Evolutionary conservation across 1,140 invertebrate species (phyloP), one percentile per base, ranked within the genome.

Genomic region (Pseudomyrmex pallidus): DNA sequence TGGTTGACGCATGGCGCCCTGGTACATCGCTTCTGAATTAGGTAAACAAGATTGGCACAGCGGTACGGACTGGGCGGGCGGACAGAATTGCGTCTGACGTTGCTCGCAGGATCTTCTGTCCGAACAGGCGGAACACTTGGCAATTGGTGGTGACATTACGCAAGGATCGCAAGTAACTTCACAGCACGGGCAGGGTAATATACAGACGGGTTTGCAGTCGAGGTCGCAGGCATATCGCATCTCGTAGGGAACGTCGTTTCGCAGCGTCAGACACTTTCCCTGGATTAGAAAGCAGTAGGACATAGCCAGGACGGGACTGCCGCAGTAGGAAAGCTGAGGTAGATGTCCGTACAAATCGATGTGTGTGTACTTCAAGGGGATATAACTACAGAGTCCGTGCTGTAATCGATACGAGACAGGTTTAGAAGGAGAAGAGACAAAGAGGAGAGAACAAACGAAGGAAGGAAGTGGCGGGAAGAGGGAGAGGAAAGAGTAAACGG

Each of bases 341-440:
- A 90, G 44, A 46, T 92, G 90, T 13, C 86, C 87, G 48, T 52
- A 77, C 25, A 93, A 89, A 72, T 94, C 93, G 77, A 94, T 90
- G 85, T 93, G 91, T 78, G 93, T 92, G 87, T 92, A 94, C 66
- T 93, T 94, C 68, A 94, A 76, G 15, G 93, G 93, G 0, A 85
- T 83, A 73, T 87, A 87, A 80, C 92, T 93, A 82, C 89, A 91
- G n/a, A 89, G 82, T 17, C 92, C 92, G 74, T 94, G 92, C 93
- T 94, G 86, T 13, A 89, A 89, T 89, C 74, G 83, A 89, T 89
- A 88, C 52, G 35, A 72, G 61, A 17, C 57, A 50, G 20, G 50
- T 80, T 22, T 48, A 44, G 25, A 12, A 25, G 35, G 35, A 35
- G 44, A 20, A n/a, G 5, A 22, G 74, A 22, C 0, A 10, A 22